Evolutionary conservation across 2,888 invertebrate species (phyloP), one percentile per base, ranked within the genome.

Genomic region (Perizoma flavofasciatum): DNA sequence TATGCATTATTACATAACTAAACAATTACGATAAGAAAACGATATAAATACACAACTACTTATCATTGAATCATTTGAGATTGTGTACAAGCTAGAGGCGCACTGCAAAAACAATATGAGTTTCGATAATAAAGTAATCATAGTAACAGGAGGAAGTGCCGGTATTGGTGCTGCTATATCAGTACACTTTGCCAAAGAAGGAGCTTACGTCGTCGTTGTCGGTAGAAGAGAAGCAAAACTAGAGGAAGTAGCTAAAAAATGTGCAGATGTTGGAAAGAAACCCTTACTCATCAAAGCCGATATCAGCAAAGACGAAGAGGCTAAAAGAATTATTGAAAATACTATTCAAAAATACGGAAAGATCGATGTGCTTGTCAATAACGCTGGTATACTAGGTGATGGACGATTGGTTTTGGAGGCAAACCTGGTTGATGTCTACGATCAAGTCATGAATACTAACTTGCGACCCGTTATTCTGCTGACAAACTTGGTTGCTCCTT

Each of bases 101-200:
- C 51, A 58, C 4, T 78, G 79, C n/a, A 0, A n/a, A 46, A 69
- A 75, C 11, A 55, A 63, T 4, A 81, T 83, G 82, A 75, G 73
- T 71, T 83, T 83, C 37, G 54, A 54, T 48, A 69, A 75, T 11
- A 84, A 82, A 75, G 81, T 82, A 0, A 79, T 83, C 0, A 55
- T 85, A 4, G 68, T 85, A 0, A 83, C 82, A 1, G 85, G 95
- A 6, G 94, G 94, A 0, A 94, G 94, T 74, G 94, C 94, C 5
- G 95, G 95, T 0, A 95, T 96, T 46, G 96, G 96, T 2, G 93
- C 94, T 0, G 94, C 93, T 0, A 92, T 94, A 0, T 95, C 95
- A 0, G 67, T 93, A 0, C 86, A 93, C 45, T 94, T 96, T 66
- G 92, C 94, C 8, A 77, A 72, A 59, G 74, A 80, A 68, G 72